Base-by-base conservation (phyloP, 2,797 vertebrate species). In the Rhynchonycteris naso region DNA sequence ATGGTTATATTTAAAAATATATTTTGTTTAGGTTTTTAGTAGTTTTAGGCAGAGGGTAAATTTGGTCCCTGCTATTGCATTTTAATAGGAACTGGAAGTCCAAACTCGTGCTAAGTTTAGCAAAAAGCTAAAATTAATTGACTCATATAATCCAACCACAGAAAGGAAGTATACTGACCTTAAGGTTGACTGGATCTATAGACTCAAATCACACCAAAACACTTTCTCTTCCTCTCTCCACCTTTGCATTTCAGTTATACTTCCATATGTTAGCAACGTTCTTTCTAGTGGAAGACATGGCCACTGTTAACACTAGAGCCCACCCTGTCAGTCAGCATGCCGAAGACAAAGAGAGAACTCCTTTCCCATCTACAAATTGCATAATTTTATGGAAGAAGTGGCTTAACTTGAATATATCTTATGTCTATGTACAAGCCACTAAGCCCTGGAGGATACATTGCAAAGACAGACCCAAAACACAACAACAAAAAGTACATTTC, bases 21-120 rank as follows among this genome's bases (percentile, higher is more conserved):
- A 58, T 47, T 90, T 47, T 86, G 13, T 93, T 30, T 19, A 82
- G 4, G 18, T 83, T 86, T 86, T 91, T 87, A 74, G 30, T 92
- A 63, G 24, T 90, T 91, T 93, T 26, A 80, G 59, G 2, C 24
- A 33, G 15, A 78, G 7, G 5, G 63, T 78, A 88, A 86, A 68
- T 89, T 80, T 85, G 15, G 56, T 74, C 28, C 65, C 54, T 81
- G 10, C 54, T 59, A 59, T 71, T 30, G 26, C 21, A 56, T 63
- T 54, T 81, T 66, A 56, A 58, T 35, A 14, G 13, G 47, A 95
- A 82, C 13, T 61, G 47, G 9, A 94, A 88, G 69, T 72, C 63
- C 24, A 89, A 43, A 19, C 9, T 87, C 33, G 38, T 7, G 12
- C 15, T 22, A 75, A 76, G n/a, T 88, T 93, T 86, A 61, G 7